phyloP scores from a whole-genome alignment of 1,140 invertebrate genomes.

The Archegozetes longisetosus region DNA sequence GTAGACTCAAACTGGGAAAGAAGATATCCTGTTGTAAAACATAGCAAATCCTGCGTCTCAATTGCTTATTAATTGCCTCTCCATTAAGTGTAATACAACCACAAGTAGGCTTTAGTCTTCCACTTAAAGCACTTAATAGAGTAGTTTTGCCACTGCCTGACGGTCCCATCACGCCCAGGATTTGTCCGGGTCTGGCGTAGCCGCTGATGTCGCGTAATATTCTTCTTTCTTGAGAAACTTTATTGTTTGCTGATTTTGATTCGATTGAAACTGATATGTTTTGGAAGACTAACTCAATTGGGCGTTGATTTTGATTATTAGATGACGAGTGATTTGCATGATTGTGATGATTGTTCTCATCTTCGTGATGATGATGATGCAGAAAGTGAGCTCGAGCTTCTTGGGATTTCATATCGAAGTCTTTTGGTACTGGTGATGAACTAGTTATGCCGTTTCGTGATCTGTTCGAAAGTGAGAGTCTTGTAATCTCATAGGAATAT shows the following conservation, averaged over 20 bases:
- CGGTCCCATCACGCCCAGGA: slow-evolving; percentile 66
- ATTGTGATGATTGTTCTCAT: slow-evolving; percentile 9
- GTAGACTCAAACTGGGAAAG: slow-evolving; percentile 58
- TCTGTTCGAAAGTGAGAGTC: too few relatives aligned
- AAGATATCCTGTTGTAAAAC: slow-evolving; percentile 71
- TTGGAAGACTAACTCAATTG: slow-evolving; percentile 48
- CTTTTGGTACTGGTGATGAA: background rate
- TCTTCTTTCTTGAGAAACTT: slow-evolving; percentile 19
- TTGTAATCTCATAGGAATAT: too few relatives aligned
- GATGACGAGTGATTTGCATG: background rate
- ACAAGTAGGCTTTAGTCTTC: slow-evolving; percentile 41
- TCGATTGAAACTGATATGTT: slow-evolving; percentile 39
- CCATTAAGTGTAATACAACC: slow-evolving; percentile 57
- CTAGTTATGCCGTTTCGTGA: too few relatives aligned
- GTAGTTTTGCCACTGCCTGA: slow-evolving; percentile 59
- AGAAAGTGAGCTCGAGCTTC: background rate
- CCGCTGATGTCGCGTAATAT: slow-evolving; percentile 55
- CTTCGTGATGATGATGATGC: slow-evolving; percentile 5
- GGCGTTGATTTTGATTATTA: background rate
- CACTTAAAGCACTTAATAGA: slow-evolving; percentile 54
- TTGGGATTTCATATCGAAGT: background rate
- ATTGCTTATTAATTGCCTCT: slow-evolving; percentile 52
- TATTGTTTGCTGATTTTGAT: background rate
- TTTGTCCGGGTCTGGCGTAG: slow-evolving; percentile 53
- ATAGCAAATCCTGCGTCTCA: slow-evolving; percentile 59